Evolutionary conservation across 2,113 vertebrate genomes (phyloP).

Genomic region (Siphamia tubifer): DNA sequence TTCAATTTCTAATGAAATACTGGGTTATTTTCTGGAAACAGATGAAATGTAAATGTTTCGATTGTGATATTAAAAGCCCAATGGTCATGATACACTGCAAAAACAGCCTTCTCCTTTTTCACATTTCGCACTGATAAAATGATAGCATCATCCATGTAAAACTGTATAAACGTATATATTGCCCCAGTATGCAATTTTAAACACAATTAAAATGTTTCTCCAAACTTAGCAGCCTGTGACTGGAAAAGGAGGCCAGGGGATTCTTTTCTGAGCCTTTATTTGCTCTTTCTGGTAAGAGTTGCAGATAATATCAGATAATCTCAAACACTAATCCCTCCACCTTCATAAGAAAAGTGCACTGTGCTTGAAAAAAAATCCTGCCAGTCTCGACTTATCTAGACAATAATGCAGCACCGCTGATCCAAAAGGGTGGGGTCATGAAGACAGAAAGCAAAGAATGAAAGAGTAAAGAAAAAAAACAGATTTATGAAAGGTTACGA

Average conservation of each 20-base stretch:
- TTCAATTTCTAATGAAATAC: too few relatives aligned
- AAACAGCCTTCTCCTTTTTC: too few relatives aligned
- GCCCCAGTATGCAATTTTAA: neutral
- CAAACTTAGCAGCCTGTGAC: constrained; percentile 9
- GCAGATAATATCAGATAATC: constrained; percentile 62
- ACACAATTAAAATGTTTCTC: neutral
- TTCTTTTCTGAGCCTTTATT: constrained; percentile 11
- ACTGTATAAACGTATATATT: neutral
- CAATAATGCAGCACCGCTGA: constrained; percentile 37
- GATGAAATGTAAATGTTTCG: too few relatives aligned
- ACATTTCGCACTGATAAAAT: too few relatives aligned
- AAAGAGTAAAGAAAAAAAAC: constrained; percentile 21
- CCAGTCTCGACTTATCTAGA: constrained; percentile 44
- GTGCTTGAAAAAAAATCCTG: constrained; percentile 52
- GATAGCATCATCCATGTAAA: too few relatives aligned
- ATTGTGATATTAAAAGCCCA: too few relatives aligned
- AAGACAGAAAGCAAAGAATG: constrained; percentile 41
- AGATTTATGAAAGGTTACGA: constrained; percentile 63
- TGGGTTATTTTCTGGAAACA: too few relatives aligned
- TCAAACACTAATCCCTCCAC: constrained; percentile 57
- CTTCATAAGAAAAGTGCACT: constrained; percentile 57
- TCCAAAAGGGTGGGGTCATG: constrained; percentile 21
- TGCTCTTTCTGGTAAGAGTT: constrained; percentile 22
- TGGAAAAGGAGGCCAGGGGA: neutral
- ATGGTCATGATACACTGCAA: too few relatives aligned